Base-by-base conservation (phyloP, 2,113 vertebrate genomes). In the Pangasianodon gigas region DNA sequence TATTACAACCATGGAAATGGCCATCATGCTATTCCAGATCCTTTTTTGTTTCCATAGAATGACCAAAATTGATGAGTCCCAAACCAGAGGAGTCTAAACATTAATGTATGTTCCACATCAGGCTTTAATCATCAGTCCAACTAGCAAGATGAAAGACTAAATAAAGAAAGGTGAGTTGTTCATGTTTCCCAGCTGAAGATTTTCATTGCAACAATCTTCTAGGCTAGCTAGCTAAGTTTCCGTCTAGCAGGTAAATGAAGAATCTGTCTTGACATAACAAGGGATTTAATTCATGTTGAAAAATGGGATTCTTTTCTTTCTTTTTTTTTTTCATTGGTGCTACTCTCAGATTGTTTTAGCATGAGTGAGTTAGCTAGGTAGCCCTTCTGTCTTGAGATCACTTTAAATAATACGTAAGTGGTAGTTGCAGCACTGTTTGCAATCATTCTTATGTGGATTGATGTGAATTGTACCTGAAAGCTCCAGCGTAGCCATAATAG, bases 401-500 rank as follows among this genome's bases (percentile, higher is more conserved):
- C 11, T 51, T 80, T 51, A 80, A 80, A 80, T 11, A 26, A 29
- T 80, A 48, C 7, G 48, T 48, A 14, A 46, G 2, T 6, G 46
- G 11, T 46, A 44, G 37, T 3, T 75, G 71, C 21, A 5, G 19
- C 6, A 4, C 32, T 37, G 69, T 21, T 75, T 21, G 6, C 11
- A 14, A 2, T 71, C 32, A 37, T 71, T 77, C 21, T 10, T 11
- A 48, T 26, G 21, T 26, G 3, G 44, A 41, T 74, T 56, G 8
- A 46, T 58, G 32, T 16, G 2, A 84, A 19, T 51, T 56, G 3
- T 94, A 96, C 98, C 97, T 96, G 29, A 99, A 93, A 0, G 97
- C 97, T 58, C 98, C 98, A 0, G 93, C 94, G 11, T 97, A 97
- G 48, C 97, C 97, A 0, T 96, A 97, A 93, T 97, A 98, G 4